These are phyloP conservation scores for Pseudopodoces humilis DNA, from an alignment of 2,113 vertebrate species.

Conservation along the genomic window DNA sequence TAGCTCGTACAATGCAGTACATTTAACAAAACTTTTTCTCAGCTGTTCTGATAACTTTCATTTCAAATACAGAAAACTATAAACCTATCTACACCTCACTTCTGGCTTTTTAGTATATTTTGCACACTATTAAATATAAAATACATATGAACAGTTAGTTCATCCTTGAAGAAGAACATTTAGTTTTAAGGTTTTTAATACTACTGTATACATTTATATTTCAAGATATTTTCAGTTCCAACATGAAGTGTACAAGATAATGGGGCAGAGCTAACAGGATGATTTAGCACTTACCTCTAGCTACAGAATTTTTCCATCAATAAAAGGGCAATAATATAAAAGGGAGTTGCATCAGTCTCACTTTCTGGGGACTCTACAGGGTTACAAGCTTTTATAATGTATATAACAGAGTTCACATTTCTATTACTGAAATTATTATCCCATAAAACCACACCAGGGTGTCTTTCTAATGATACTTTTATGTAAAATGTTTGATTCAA, in stretches of 20 bases:
- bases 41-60: not conserved
- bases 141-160: conserved; percentile 23
- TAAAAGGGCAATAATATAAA: conserved; percentile 18
- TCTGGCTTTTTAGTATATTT: not conserved
- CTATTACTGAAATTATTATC: conserved; percentile 33
- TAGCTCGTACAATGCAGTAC: conserved; percentile 27
- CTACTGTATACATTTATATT: conserved; percentile 53
- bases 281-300: conserved; percentile 54
- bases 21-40: conserved; percentile 35
- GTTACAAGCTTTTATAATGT: not conserved
- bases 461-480: conserved; percentile 33
- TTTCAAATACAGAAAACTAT: not conserved
- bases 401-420: not conserved
- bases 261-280: conserved; percentile 39
- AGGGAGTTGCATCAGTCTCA: not conserved
- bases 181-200: conserved; percentile 62
- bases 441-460: not conserved
- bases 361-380: not conserved
- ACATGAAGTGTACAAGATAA: conserved; percentile 54
- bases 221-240: conserved; percentile 53
- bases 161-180: conserved; percentile 62
- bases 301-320: conserved; percentile 10
- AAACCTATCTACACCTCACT: not conserved
- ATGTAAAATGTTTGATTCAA: conserved; percentile 48
- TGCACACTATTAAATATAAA: conserved; percentile 20